Percentiles rank a stretch among this genome's conserved stretches.
These are phyloP conservation scores for Protodeltote pygarga DNA, from an alignment of 2,888 invertebrate genomes.

Conservation along the genomic window DNA sequence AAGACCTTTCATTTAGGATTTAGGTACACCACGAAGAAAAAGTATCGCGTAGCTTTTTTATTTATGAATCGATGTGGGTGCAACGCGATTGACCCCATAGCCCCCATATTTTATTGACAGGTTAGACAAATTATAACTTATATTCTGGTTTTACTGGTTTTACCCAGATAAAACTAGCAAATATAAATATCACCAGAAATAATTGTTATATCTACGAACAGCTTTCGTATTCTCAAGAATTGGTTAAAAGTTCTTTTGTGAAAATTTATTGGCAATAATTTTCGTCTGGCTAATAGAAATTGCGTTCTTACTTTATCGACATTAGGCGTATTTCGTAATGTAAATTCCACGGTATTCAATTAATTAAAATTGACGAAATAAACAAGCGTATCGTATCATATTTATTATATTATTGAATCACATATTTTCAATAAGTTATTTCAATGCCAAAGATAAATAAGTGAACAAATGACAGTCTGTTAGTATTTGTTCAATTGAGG, in stretches of 20 bases:
- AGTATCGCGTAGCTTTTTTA: slow-evolving; percentile 22
- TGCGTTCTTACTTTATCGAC: background rate
- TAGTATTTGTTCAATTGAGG: slow-evolving; percentile 69
- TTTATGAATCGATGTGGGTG: slow-evolving; percentile 35
- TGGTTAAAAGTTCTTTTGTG: background rate
- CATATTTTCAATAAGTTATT: slow-evolving; percentile 37
- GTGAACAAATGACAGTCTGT: slow-evolving; percentile 55
- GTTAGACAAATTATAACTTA: slow-evolving; percentile 19
- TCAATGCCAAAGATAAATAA: slow-evolving; percentile 48
- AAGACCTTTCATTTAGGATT: background rate
- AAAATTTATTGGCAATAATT: background rate
- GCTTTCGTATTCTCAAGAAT: background rate
- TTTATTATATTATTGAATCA: slow-evolving; percentile 29
- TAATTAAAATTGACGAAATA: slow-evolving; percentile 4
- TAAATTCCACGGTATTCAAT: background rate
- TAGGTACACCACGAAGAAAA: slow-evolving; percentile 3
- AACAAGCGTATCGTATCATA: background rate
- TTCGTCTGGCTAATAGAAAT: slow-evolving; percentile 3
- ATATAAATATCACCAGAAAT: background rate
- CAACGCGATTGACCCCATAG: slow-evolving; percentile 28
- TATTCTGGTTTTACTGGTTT: slow-evolving; percentile 23
- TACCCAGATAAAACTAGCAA: slow-evolving; percentile 13
- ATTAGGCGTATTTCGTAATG: background rate
- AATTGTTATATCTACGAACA: background rate
- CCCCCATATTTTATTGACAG: slow-evolving; percentile 37